Base-by-base conservation (phyloP, 2,113 vertebrate genomes). In the Bambusicola thoracicus region DNA sequence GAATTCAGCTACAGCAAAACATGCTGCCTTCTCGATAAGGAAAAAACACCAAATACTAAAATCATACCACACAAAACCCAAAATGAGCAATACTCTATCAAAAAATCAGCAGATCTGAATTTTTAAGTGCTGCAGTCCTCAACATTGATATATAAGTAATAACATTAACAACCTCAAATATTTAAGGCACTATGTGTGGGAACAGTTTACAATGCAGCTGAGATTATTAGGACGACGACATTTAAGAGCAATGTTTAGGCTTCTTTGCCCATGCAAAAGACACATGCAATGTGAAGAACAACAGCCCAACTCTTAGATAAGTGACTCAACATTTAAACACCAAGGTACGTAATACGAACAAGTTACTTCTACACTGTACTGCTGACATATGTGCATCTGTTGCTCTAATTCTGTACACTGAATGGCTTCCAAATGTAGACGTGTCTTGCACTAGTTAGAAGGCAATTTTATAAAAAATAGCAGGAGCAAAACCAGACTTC, bases 101-200 rank as follows among this genome's bases (percentile, higher is more conserved):
- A 98, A 97, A 98, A 98, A 98, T 98, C 97, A 98, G 98, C 98
- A 98, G 98, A 98, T 99, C 98, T 98, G 98, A 98, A 98, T 98
- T 96, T 98, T 98, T 99, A 99, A 99, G 99, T 99, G 99, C 99
- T 99, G 99, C 98, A 99, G 99, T 99, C 99, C 98, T 98, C 98
- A 98, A 99, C 99, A 98, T 99, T 98, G 98, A 98, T 98, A 98
- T 97, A 97, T 99, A 99, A 98, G 98, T 98, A 99, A 98, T 98
- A 99, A 99, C 98, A 99, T 99, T 98, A 99, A 99, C 98, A 99
- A 99, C 99, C 98, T 99, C 98, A 98, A 98, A 99, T 99, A 99
- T 99, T 99, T 99, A 99, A 99, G 99, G 99, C 99, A 99, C 99
- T 99, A 99, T 99, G 99, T 99, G 98, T 99, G 98, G 98, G 97